Conservation (phyloP, 2,113 vertebrate species). For the Dromas ardeola region DNA sequence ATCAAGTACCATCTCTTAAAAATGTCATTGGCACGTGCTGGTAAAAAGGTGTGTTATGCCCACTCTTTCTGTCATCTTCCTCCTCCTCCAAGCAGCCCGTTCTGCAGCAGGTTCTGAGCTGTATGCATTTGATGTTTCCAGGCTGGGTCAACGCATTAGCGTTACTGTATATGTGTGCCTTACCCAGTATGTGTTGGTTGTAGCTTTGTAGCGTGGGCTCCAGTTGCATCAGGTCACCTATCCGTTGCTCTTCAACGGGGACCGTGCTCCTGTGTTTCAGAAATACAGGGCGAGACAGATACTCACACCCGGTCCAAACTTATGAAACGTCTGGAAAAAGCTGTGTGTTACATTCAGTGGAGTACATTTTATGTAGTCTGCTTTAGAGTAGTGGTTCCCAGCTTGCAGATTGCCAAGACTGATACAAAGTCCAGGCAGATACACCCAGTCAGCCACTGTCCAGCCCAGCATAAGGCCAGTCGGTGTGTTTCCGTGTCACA, state of each 20-base stretch:
- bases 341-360: background rate
- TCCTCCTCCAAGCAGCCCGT: background rate
- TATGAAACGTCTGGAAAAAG: background rate
- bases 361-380: background rate
- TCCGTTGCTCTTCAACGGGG: background rate
- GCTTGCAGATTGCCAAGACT: background rate
- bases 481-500: background rate
- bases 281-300: background rate
- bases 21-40: background rate
- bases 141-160: background rate
- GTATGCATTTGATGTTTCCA: background rate
- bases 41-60: background rate
- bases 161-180: fast-evolving
- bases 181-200: fast-evolving
- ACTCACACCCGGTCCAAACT: fast-evolving
- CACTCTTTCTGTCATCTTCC: background rate
- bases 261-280: background rate
- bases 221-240: background rate
- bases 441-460: fast-evolving
- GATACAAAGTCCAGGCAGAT: background rate
- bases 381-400: background rate
- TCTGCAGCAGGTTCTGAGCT: background rate
- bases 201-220: background rate
- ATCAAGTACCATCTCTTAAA: background rate
- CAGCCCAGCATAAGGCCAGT: fast-evolving